Evolutionary conservation across 2,797 vertebrate genomes (phyloP).

Genomic region (Semotilus atromaculatus): DNA sequence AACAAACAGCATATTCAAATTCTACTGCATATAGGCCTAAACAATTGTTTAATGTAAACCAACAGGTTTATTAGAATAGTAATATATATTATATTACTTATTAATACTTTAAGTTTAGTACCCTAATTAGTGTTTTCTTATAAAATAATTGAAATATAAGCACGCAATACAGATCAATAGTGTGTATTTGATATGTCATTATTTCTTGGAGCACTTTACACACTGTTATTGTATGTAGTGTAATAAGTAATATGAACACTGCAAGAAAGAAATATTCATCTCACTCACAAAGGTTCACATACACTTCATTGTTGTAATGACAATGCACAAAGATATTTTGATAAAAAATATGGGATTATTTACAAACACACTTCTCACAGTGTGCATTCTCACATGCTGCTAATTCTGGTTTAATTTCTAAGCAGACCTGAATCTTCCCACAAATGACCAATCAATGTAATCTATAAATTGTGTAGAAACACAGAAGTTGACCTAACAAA

Average conservation of each 20-base stretch:
- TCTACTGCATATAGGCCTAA: not conserved
- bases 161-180: not conserved
- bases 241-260: not conserved
- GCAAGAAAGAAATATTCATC: not conserved
- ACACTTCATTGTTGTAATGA: not conserved
- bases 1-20: not conserved
- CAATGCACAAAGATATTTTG: not conserved
- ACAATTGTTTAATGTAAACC: not conserved
- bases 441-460: not conserved
- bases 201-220: not conserved
- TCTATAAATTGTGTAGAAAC: not conserved
- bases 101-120: not conserved
- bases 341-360: conserved; percentile 1
- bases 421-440: not conserved
- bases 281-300: not conserved
- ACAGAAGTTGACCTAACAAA: not conserved
- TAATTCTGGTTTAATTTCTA: not conserved
- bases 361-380: not conserved
- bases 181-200: not conserved
- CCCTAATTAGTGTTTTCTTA: not conserved
- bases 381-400: not conserved
- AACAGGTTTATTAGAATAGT: not conserved
- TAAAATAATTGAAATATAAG: not conserved
- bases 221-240: not conserved
- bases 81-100: not conserved